phyloP scores from a whole-genome alignment of 2,113 vertebrate genomes.

The Psittacula cyanocephala region DNA sequence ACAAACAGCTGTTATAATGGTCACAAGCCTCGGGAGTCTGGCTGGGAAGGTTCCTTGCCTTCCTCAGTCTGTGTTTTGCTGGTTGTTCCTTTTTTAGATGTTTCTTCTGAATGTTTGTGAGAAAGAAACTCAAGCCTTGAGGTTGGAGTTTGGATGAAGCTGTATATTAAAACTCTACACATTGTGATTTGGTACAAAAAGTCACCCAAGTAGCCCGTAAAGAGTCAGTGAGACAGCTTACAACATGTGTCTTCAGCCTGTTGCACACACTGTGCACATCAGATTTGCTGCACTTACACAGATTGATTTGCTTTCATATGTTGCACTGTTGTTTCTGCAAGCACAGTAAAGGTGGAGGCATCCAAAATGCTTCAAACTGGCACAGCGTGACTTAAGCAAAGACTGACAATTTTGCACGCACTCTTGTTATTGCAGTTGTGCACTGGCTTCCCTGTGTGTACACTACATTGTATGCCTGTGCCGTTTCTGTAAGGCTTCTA shows the following conservation, averaged over 20 bases:
- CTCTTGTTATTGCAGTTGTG: not conserved
- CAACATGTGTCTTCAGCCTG: too few species aligned
- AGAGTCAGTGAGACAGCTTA: not conserved
- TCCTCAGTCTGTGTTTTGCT: not conserved
- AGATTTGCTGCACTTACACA: not conserved
- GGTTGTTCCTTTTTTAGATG: not conserved
- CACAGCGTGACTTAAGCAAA: not conserved
- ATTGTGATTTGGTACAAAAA: not conserved
- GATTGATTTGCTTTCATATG: accelerated
- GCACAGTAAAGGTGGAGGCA: not conserved
- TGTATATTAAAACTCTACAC: not conserved
- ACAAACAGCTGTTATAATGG: not conserved
- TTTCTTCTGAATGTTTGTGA: not conserved
- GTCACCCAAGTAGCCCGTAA: not conserved
- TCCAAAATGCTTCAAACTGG: not conserved
- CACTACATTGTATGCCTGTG: not conserved
- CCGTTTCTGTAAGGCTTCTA: not conserved
- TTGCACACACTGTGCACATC: not conserved
- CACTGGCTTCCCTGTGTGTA: not conserved
- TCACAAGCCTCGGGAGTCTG: not conserved
- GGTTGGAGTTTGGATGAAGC: not conserved
- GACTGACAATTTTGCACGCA: not conserved
- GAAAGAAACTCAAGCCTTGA: not conserved
- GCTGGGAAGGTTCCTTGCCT: not conserved
- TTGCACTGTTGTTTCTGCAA: not conserved